Evolutionary conservation across 2,113 vertebrate species (phyloP).

Genomic region (Motacilla tschutschensis): DNA sequence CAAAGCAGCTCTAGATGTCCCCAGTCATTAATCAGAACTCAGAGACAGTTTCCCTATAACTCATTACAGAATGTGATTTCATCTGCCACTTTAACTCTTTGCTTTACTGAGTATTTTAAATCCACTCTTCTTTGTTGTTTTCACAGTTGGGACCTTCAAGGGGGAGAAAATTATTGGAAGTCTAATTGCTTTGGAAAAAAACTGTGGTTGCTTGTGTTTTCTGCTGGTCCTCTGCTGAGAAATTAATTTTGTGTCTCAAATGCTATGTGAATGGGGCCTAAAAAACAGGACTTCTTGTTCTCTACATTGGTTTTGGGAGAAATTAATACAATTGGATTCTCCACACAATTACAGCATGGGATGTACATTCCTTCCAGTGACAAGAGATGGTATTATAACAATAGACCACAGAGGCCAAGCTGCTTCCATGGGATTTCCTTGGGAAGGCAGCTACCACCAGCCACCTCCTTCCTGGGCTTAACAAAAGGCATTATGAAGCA

Average conservation of each 20-base stretch:
- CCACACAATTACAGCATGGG: not conserved
- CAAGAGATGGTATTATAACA: not conserved
- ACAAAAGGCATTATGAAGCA: not conserved
- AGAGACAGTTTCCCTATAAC: conserved; percentile 60
- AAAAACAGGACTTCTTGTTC: not conserved
- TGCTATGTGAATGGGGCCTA: not conserved
- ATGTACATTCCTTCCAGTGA: not conserved
- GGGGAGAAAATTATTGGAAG: not conserved
- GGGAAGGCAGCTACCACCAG: conserved; percentile 4
- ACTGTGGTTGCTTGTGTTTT: not conserved
- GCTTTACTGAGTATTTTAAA: not conserved
- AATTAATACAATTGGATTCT: conserved; percentile 21
- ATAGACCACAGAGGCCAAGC: not conserved
- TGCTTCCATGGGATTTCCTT: not conserved
- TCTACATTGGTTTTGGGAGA: not conserved
- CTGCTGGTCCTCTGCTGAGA: not conserved
- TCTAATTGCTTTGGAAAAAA: not conserved
- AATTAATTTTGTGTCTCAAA: not conserved
- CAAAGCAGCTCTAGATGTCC: conserved; percentile 68
- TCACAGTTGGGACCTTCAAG: not conserved
- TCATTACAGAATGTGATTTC: conserved; percentile 57
- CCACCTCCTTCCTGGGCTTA: conserved; percentile 36
- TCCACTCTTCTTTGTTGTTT: not conserved
- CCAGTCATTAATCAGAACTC: conserved; percentile 76
- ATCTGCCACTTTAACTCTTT: conserved; percentile 21